Base-by-base conservation (phyloP, 1,140 invertebrate species). In the Heliconius hermathena region DNA sequence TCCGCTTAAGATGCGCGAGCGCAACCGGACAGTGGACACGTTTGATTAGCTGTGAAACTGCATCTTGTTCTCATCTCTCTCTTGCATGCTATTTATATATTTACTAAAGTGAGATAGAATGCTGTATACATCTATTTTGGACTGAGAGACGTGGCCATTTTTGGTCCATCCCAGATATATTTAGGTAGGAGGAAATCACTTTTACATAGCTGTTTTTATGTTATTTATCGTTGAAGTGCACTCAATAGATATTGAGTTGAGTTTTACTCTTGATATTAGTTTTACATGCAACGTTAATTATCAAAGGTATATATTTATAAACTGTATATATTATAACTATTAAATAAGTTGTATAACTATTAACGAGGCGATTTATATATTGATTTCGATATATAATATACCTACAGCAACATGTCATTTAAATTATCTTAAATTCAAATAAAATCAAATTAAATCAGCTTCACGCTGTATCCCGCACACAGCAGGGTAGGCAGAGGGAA, bases 151-250 rank as follows among this genome's bases (percentile, higher is more conserved):
- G 92, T 87, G 91, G 92, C 91, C 86, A 80, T 87, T 87, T 79
- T 89, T 78, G 93, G 87, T 88, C 91, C 91, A 91, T 91, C 91
- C 93, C 91, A 91, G 86, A 84, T 88, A 90, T 90, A 91, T 92
- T 93, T 89, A 88, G 89, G 91, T 91, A 93, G 91, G 87, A 89
- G 88, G 82, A 88, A 88, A 90, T 88, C 75, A 80, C 85, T 86
- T 87, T 77, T 92, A 91, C 87, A 89, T 93, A 90, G 84, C 84
- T 77, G 72, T 91, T 92, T 91, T 90, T 92, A 88, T 86, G 79
- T 89, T 90, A 89, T 91, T 90, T 92, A 92, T 89, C 60, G 66
- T 79, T 66, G 41, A 75, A 57, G 70, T 80, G 66, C 71, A 49
- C 9, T 60, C 13, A 52, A 76, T 80, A 76, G 13, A 49, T 9